These are phyloP conservation scores for Ailurus styani DNA, from an alignment of 2,113 vertebrate genomes.

Conservation along the genomic window DNA sequence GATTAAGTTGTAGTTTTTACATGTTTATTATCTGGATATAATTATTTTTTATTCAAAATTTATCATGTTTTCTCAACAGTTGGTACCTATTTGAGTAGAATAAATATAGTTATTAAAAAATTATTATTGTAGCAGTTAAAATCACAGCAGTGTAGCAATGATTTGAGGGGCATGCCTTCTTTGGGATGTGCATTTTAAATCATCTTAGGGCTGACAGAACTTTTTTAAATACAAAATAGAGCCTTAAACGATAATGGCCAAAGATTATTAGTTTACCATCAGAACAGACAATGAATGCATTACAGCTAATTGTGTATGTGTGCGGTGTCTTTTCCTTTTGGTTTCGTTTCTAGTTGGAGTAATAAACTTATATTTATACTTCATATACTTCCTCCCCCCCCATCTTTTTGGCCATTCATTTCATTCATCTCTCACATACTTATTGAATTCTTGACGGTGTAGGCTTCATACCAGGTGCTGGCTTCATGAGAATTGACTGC, in stretches of 20 bases:
- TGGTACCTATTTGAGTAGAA: neutral
- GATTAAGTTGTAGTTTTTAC: neutral
- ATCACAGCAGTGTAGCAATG: neutral
- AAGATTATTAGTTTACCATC: neutral
- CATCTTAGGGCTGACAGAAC: neutral
- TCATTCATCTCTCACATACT: neutral
- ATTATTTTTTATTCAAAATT: constrained; percentile 26
- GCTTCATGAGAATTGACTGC: neutral
- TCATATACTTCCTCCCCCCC: neutral
- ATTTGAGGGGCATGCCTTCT: neutral
- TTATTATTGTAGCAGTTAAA: neutral
- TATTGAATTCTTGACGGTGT: neutral
- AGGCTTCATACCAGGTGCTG: neutral
- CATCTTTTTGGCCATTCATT: neutral
- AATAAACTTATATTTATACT: neutral
- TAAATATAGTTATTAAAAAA: constrained; percentile 15
- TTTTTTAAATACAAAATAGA: neutral
- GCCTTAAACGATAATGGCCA: neutral
- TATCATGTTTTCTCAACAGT: neutral
- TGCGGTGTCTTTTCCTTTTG: neutral
- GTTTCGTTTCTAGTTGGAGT: neutral
- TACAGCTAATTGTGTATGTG: neutral
- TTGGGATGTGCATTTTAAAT: neutral
- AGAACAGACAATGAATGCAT: neutral
- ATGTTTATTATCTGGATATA: neutral